Evolutionary conservation across 2,797 vertebrate species (phyloP).

Genomic region (Enteromius radiatus): DNA sequence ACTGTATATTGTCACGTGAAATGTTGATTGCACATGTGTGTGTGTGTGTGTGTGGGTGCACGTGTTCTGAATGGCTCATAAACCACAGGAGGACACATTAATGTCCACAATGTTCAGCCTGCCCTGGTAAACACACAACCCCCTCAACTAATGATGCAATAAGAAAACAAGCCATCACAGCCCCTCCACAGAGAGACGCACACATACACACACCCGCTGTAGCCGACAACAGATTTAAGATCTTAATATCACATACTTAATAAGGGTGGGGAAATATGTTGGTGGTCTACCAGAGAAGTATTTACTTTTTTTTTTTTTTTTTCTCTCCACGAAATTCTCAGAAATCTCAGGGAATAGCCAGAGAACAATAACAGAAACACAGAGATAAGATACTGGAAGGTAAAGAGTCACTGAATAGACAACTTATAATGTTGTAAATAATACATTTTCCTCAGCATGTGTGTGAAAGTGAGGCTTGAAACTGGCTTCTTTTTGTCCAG

Average conservation of each 20-base stretch:
- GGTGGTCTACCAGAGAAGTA: conserved; percentile 39
- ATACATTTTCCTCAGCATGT: conserved; percentile 12
- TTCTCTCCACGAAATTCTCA: conserved; percentile 1
- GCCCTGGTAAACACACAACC: conserved; percentile 88
- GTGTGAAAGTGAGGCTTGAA: conserved; percentile 29
- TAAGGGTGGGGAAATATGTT: conserved; percentile 43
- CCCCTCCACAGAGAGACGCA: conserved; percentile 61
- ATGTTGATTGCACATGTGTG: conserved; percentile 25
- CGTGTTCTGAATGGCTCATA: conserved; percentile 76
- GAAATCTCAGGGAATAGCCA: conserved; percentile 17
- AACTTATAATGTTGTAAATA: conserved; percentile 13
- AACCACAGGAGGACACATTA: conserved; percentile 87
- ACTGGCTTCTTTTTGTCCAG: conserved; percentile 35
- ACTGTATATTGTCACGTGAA: conserved; percentile 47
- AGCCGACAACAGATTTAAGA: conserved; percentile 42
- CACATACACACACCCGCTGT: conserved; percentile 45
- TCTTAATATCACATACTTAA: conserved; percentile 48
- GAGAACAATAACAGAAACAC: conserved; percentile 4
- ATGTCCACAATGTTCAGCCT: conserved; percentile 86
- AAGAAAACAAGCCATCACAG: conserved; percentile 86
- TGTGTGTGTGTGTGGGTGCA: conserved; percentile 40
- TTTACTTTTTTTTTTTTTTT: conserved; percentile 13
- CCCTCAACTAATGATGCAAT: conserved; percentile 90
- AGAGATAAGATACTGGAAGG: neutral
- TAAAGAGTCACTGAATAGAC: neutral